Evolutionary conservation across 23 tunicate species (phyloP).

Genomic region (Diplosoma virens): DNA sequence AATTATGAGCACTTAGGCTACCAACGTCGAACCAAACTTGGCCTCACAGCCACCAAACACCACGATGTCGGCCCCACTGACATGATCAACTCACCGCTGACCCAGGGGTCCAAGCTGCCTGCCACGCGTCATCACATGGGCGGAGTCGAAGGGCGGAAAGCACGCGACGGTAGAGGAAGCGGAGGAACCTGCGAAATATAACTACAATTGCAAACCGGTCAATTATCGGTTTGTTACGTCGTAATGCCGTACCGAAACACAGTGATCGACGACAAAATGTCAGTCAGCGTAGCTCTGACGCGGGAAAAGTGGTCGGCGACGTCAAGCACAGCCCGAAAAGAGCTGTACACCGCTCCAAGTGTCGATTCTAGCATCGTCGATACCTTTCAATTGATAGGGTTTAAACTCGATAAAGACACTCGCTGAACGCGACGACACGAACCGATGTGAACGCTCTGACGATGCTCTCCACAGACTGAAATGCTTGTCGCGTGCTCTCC

Average conservation of each 20-base stretch:
- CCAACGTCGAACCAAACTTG: too few species aligned
- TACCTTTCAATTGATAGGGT: conserved; percentile 15
- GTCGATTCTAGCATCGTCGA: conserved; percentile 91
- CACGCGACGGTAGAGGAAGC: conserved; percentile 64
- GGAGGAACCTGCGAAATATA: conserved; percentile 35
- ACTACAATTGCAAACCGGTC: too few species aligned
- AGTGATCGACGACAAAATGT: conserved; percentile 77
- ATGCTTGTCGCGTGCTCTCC: conserved; percentile 82
- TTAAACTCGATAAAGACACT: too few species aligned
- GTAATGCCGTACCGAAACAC: conserved; percentile 43
- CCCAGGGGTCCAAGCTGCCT: not conserved
- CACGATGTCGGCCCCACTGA: too few species aligned
- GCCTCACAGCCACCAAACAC: too few species aligned
- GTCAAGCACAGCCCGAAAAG: conserved; percentile 88
- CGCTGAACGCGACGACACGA: not conserved
- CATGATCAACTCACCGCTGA: not conserved
- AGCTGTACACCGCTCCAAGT: conserved; percentile 87
- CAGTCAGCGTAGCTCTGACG: conserved; percentile 81
- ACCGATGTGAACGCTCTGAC: conserved; percentile 90
- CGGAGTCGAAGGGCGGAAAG: conserved; percentile 19
- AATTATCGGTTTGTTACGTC: too few species aligned
- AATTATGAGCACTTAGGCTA: too few species aligned
- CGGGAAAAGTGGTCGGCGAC: conserved; percentile 89
- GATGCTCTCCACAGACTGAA: conserved; percentile 87
- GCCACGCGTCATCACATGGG: conserved; percentile 83